Base-by-base conservation (phyloP, 2,888 invertebrate species). In the Lamellibrachia satsuma region DNA sequence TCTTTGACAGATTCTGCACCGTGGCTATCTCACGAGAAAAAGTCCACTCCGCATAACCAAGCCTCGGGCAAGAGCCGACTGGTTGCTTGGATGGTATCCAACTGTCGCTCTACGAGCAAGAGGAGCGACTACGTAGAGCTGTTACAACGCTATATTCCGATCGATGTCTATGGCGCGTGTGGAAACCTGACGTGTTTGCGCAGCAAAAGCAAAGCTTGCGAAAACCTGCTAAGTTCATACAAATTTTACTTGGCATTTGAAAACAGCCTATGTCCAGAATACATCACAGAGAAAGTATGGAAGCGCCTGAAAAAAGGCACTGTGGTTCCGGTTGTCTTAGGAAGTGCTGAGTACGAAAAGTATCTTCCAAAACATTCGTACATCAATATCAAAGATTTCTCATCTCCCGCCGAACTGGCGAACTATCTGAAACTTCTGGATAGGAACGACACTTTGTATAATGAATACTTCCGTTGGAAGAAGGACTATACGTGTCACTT, bases 171-270 rank as follows among this genome's bases (percentile, higher is more conserved):
- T 27, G 93, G 93, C 27, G n/a, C 22, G n/a, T 93, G 93, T 27
- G 93, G 93, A 52, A 39, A 52, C 8, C 39, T 52, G 11, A 92
- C 22, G 3, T 75, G 91, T 90, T 9, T 75, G 22, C 27, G 15
- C 22, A 27, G 9, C 22, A 11, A 39, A 8, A 52, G 51, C 15
- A 9, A 8, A 3, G 51, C 2, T 15, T 92, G 92, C 90, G 52
- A 52, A 22, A 52, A 4, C 52, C n/a, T 27, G 3, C 55, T 92
- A 51, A 27, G 2, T 6, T 52, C 52, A 8, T 93, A 93, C 90
- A 93, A 92, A n/a, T 93, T 93, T 90, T 91, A 90, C 15, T 90
- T 93, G 55, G 92, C 93, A 15, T 91, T 92, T 57, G 93, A 93
- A 90, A 93, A 93, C 90, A 55, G 90, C 27, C 7, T 92, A 2